Conservation (phyloP, 2,797 vertebrate genomes). For the Echiichthys vipera region DNA sequence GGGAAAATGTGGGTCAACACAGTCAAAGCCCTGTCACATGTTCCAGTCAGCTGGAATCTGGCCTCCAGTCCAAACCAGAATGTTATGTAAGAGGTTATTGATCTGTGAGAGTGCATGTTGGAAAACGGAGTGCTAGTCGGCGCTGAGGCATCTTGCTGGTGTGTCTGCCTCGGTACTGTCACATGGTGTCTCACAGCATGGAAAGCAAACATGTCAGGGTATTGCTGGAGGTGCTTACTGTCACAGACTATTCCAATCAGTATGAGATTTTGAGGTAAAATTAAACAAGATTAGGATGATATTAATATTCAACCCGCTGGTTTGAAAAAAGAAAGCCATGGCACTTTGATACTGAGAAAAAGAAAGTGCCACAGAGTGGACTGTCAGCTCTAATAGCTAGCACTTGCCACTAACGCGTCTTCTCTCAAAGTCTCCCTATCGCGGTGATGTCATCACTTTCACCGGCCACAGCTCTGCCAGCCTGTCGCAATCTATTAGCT, state of each 20-base stretch:
- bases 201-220: slow-evolving; percentile 43
- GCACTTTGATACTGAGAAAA: slow-evolving; percentile 48
- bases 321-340: slow-evolving; percentile 43
- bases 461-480: slow-evolving; percentile 43
- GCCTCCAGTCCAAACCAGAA: slow-evolving; percentile 82
- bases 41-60: slow-evolving; percentile 83
- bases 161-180: slow-evolving; percentile 50
- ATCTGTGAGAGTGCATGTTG: slow-evolving; percentile 71
- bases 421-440: slow-evolving; percentile 52
- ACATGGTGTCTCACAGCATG: slow-evolving; percentile 61
- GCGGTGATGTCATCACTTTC: slow-evolving; percentile 71
- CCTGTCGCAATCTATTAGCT: slow-evolving; percentile 64
- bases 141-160: slow-evolving; percentile 53
- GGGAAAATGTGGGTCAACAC: slow-evolving; percentile 84
- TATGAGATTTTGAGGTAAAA: slow-evolving; percentile 24
- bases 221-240: slow-evolving; percentile 37
- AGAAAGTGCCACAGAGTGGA: slow-evolving; percentile 58
- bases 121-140: slow-evolving; percentile 59
- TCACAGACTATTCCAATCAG: slow-evolving; percentile 19
- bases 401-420: slow-evolving; percentile 64
- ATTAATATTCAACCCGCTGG: slow-evolving; percentile 50
- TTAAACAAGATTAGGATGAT: slow-evolving; percentile 26
- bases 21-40: slow-evolving; percentile 82
- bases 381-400: slow-evolving; percentile 71
- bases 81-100: slow-evolving; percentile 85